These are phyloP conservation scores for Prolemur simus DNA, from an alignment of 2,113 vertebrate species.

Conservation along the genomic window DNA sequence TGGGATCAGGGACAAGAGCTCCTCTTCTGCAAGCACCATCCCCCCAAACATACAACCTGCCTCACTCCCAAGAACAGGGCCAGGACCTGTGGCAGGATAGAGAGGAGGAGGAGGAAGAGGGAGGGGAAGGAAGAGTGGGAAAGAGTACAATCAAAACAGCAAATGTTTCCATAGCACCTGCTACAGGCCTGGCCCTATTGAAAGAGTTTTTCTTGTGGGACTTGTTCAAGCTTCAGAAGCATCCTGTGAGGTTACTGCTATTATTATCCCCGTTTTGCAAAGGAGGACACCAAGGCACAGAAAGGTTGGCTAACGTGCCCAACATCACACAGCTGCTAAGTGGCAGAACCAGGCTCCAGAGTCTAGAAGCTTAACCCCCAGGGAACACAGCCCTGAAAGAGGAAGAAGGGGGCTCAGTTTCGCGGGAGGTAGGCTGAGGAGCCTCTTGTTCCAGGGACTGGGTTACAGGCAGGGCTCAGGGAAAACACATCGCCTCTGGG, in stretches of 20 bases:
- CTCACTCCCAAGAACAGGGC: not conserved
- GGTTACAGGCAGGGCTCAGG: not conserved
- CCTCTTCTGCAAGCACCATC: not conserved
- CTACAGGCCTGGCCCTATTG: not conserved
- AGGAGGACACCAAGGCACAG: not conserved
- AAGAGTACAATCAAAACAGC: not conserved
- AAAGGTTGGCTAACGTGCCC: not conserved
- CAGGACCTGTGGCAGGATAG: not conserved
- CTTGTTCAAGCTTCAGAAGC: not conserved
- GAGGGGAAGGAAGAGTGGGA: not conserved
- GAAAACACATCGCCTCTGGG: accelerated
- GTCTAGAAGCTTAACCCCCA: not conserved
- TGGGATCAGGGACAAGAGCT: not conserved
- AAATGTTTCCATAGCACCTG: too few species aligned
- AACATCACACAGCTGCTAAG: not conserved
- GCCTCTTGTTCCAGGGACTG: not conserved
- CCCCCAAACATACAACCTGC: not conserved
- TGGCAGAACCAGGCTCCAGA: not conserved
- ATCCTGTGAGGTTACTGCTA: accelerated
- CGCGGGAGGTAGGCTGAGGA: too few species aligned
- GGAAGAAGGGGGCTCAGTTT: not conserved
- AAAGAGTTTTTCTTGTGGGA: not conserved
- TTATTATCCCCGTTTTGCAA: not conserved
- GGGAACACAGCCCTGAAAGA: not conserved
- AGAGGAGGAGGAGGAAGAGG: not conserved